Evolutionary conservation across 2,888 invertebrate species (phyloP), one percentile per base, ranked within the genome.

Genomic region (Aethes cnicana): DNA sequence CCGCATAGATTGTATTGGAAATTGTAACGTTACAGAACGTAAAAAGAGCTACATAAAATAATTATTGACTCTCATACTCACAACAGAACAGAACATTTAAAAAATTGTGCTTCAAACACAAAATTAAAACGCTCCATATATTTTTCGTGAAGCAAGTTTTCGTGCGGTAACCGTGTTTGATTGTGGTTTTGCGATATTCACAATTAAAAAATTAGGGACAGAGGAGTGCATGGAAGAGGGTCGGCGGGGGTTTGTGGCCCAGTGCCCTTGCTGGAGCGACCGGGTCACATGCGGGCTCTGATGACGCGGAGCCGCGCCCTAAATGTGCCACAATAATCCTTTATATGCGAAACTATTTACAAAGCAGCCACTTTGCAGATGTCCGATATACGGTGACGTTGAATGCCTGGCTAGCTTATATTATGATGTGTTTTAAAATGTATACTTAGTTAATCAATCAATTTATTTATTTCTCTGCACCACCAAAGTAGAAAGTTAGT

Each of bases 211-310:
- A 50, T 44, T 50, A 44, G 50, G 50, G 30, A 50, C 50, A 37
- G 50, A 50, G 43, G 50, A 37, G 50, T 39, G 16, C 39, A 39
- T 37, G 37, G 43, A 26, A 26, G 36, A 37, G 43, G 36, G 49
- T 21, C 17, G 28, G 63, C 56, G 61, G 59, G 63, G 63, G 60
- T 48, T 55, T 53, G 46, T 59, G 66, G 62, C 68, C 68, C 63
- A 64, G 60, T 69, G 67, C 61, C 72, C 72, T 72, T 72, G 69
- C 66, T 68, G 63, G 58, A 64, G 59, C 57, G 65, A 67, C 64
- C 68, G 67, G 72, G 70, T 70, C 72, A 62, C 61, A 42, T 53
- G 61, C 63, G 54, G 44, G 41, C 32, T 25, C 37, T 58, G 58
- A 57, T 59, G 58, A 54, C 59, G 50, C 47, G 44, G 41, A 55